Evolutionary conservation across 2,888 invertebrate species (phyloP).

Genomic region (Sarcophaga caerulescens): DNA sequence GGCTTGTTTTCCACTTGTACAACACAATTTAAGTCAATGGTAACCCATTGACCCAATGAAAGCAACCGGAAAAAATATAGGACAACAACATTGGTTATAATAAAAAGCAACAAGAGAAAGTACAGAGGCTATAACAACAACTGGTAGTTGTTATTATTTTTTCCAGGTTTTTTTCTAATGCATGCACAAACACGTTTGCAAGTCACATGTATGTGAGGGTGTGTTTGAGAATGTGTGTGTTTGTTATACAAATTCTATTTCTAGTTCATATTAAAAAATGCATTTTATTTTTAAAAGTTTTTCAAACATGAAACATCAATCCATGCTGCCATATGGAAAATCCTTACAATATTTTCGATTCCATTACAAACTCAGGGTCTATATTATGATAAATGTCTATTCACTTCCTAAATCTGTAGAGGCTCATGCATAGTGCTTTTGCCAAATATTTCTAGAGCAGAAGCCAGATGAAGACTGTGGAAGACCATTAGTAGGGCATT

Average conservation of each 20-base stretch:
- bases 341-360: too few relatives aligned
- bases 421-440: too few relatives aligned
- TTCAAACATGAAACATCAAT: background rate
- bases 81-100: conserved; percentile 2
- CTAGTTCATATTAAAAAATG: conserved; percentile 14
- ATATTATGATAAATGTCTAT: too few relatives aligned
- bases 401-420: too few relatives aligned
- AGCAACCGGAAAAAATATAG: background rate
- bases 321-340: background rate
- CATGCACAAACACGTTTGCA: conserved; percentile 47
- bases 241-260: conserved; percentile 28
- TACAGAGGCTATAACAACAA: conserved; percentile 10
- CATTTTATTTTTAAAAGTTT: conserved; percentile 31
- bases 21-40: conserved; percentile 67
- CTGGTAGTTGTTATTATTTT: conserved; percentile 12
- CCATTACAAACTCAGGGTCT: too few relatives aligned
- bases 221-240: background rate
- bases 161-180: conserved; percentile 21
- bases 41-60: conserved; percentile 67
- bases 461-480: too few relatives aligned
- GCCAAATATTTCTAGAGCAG: too few relatives aligned
- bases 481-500: too few relatives aligned
- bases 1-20: conserved; percentile 62
- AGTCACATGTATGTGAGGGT: background rate
- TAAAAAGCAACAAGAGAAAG: conserved; percentile 7